Percentiles rank a stretch among this genome's conserved stretches.
Evolutionary conservation across 2,888 invertebrate genomes (phyloP).

Genomic region (Pherbina coryleti): DNA sequence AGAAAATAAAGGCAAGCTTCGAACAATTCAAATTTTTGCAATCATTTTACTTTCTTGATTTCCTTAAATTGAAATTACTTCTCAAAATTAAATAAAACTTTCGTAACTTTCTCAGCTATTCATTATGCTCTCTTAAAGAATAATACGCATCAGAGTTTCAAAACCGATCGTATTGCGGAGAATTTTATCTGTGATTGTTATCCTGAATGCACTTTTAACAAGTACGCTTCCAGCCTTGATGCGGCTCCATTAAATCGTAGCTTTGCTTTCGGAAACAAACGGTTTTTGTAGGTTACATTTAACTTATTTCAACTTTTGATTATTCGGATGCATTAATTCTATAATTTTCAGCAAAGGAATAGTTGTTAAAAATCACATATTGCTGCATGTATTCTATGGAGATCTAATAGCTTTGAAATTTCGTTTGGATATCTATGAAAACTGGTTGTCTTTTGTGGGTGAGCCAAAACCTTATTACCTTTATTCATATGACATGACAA

Average conservation of each 20-base stretch:
- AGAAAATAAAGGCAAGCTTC: constrained; percentile 50
- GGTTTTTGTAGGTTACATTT: constrained; percentile 71
- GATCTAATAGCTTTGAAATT: constrained; percentile 76
- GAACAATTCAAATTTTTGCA: not conserved
- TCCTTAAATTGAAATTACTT: not conserved
- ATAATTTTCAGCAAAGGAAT: constrained; percentile 50
- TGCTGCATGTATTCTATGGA: constrained; percentile 77
- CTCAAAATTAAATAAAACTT: not conserved
- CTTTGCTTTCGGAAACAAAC: constrained; percentile 66
- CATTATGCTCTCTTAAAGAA: constrained; percentile 40
- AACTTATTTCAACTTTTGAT: not conserved
- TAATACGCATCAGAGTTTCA: constrained; percentile 18
- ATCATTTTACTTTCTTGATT: not conserved
- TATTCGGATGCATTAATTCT: too few relatives aligned
- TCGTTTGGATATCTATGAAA: constrained; percentile 75
- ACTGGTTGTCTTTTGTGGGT: constrained; percentile 79
- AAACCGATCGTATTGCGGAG: constrained; percentile 39
- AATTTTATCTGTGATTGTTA: constrained; percentile 57
- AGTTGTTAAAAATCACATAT: constrained; percentile 70
- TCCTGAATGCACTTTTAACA: constrained; percentile 74
- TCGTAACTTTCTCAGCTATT: constrained; percentile 42
- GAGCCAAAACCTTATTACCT: too few relatives aligned
- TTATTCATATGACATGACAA: too few relatives aligned
- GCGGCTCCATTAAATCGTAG: constrained; percentile 70
- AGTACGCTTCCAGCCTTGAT: constrained; percentile 74